Percentiles rank a stretch among this genome's conserved stretches.
Conservation (phyloP, 2,113 vertebrate species). For the Passer montanus region DNA sequence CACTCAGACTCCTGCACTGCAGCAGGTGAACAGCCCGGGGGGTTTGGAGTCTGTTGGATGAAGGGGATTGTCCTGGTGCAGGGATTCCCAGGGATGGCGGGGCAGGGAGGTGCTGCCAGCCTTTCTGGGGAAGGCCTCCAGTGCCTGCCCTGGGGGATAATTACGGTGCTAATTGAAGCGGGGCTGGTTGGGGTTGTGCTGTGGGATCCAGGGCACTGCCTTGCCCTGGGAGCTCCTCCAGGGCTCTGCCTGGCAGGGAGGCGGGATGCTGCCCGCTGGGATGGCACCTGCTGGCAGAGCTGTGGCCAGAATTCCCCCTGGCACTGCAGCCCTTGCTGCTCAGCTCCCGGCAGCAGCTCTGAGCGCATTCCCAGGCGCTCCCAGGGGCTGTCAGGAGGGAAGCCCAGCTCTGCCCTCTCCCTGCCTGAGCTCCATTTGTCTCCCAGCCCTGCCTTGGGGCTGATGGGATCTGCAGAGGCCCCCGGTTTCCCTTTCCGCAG, state of each 20-base stretch:
- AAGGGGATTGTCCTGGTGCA: background rate
- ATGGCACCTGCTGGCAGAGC: rapidly evolving
- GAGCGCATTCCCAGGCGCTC: rapidly evolving
- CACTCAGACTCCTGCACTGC: background rate
- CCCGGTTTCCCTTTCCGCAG: slow-evolving; percentile 34
- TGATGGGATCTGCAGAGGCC: slow-evolving; percentile 36
- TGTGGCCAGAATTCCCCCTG: rapidly evolving
- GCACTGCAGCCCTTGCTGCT: rapidly evolving
- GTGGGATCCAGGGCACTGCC: background rate
- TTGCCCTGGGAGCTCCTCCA: background rate
- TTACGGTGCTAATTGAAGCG: background rate
- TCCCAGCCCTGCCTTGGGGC: background rate
- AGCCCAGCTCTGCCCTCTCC: background rate
- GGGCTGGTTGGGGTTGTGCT: too few species aligned
- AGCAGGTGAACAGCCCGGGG: background rate
- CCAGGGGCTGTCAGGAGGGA: background rate
- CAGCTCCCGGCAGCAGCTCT: background rate
- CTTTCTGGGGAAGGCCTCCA: background rate
- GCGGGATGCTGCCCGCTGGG: rapidly evolving
- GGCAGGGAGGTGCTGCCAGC: background rate
- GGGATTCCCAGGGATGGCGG: rapidly evolving
- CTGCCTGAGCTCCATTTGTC: background rate
- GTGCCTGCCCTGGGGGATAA: background rate
- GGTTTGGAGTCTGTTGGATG: background rate
- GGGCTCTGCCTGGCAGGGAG: background rate